Evolutionary conservation across 2,113 vertebrate species (phyloP).

Genomic region (Ameiurus melas): DNA sequence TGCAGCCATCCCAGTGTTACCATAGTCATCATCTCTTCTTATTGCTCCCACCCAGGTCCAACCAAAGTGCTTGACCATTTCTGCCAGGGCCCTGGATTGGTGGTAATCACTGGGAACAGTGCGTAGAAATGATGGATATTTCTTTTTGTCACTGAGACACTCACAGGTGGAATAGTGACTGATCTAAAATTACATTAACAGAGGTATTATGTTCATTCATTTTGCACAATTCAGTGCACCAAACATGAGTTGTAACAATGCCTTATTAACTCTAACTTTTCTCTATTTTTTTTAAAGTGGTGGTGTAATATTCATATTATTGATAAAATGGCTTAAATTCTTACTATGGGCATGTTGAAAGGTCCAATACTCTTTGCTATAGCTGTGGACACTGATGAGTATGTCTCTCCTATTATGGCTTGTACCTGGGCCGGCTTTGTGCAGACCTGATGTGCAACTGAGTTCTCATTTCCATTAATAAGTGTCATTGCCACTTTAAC

Average conservation of each 20-base stretch:
- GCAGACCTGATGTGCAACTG: conserved; percentile 56
- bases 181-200: conserved; percentile 44
- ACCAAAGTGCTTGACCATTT: conserved; percentile 59
- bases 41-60: conserved; percentile 63
- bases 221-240: neutral
- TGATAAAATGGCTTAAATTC: conserved; percentile 22
- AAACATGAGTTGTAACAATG: neutral
- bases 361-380: conserved; percentile 43
- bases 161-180: conserved; percentile 63
- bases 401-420: conserved; percentile 74
- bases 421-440: conserved; percentile 63
- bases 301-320: neutral
- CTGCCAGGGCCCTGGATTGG: conserved; percentile 58
- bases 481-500: conserved; percentile 68
- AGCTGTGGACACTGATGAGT: conserved; percentile 69
- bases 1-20: conserved; percentile 58
- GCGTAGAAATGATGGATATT: conserved; percentile 59
- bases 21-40: conserved; percentile 59
- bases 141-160: conserved; percentile 58
- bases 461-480: conserved; percentile 59
- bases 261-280: neutral
- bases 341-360: conserved; percentile 74
- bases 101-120: conserved; percentile 62
- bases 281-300: neutral
- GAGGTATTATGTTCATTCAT: neutral